These are phyloP conservation scores for Centroberyx gerrardi DNA, from an alignment of 2,797 vertebrate species.

Conservation along the genomic window DNA sequence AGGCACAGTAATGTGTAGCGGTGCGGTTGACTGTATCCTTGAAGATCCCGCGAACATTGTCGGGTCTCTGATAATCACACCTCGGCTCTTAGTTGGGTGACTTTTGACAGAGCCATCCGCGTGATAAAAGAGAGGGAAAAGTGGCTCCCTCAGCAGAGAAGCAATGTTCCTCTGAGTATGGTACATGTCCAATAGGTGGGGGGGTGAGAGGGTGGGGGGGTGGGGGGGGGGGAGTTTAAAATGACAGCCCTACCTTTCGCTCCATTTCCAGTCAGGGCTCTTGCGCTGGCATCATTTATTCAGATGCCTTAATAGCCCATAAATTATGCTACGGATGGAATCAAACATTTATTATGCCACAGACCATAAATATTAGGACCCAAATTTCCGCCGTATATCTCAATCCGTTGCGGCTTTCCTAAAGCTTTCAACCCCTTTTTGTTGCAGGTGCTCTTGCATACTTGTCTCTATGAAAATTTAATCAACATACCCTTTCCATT, in stretches of 20 bases:
- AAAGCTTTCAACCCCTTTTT: conserved; percentile 64
- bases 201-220: conserved; percentile 1
- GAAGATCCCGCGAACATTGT: conserved; percentile 43
- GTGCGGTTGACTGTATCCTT: conserved; percentile 62
- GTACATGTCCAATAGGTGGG: conserved; percentile 43
- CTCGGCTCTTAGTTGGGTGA: conserved; percentile 42
- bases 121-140: conserved; percentile 51
- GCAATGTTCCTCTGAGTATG: conserved; percentile 55
- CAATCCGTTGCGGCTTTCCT: conserved; percentile 51
- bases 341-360: conserved; percentile 68
- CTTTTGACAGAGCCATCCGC: conserved; percentile 61
- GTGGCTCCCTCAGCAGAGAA: conserved; percentile 54
- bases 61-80: conserved; percentile 50
- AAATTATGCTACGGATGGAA: conserved; percentile 65
- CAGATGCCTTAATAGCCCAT: conserved; percentile 68
- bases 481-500: conserved; percentile 62
- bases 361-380: conserved; percentile 56
- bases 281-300: conserved; percentile 70
- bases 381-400: conserved; percentile 48
- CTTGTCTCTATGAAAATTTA: conserved; percentile 60
- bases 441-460: conserved; percentile 44
- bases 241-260: conserved; percentile 57
- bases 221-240: conserved; percentile 19
- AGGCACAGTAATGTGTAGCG: conserved; percentile 80
- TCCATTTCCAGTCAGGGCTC: conserved; percentile 61